These are phyloP conservation scores for Cervus canadensis DNA, from an alignment of 2,113 vertebrate genomes.

Conservation along the genomic window DNA sequence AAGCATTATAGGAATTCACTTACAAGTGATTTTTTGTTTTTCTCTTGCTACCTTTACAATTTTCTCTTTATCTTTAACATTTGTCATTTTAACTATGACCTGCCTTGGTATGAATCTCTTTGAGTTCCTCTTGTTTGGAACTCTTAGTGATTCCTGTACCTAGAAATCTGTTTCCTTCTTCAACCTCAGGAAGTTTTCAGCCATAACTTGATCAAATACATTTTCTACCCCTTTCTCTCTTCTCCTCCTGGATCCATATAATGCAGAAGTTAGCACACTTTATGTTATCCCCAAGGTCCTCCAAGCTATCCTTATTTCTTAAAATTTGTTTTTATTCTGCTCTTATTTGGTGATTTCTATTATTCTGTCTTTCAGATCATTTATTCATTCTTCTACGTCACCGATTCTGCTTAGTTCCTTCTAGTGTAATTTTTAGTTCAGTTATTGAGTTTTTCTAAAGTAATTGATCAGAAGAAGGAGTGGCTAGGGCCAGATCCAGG, in stretches of 20 bases:
- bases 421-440: not conserved
- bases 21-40: not conserved
- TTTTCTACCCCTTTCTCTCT: not conserved
- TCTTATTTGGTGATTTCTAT: not conserved
- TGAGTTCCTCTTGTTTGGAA: not conserved
- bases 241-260: not conserved
- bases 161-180: not conserved
- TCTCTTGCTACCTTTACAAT: not conserved
- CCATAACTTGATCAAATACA: not conserved
- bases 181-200: not conserved
- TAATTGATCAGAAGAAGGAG: not conserved
- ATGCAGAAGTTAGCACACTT: not conserved
- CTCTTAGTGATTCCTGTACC: not conserved
- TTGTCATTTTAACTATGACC: not conserved
- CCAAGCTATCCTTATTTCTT: not conserved
- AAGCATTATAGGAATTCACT: not conserved
- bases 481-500: not conserved
- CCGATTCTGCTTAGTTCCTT: not conserved
- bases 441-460: not conserved
- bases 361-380: not conserved
- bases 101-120: not conserved
- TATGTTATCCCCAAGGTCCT: not conserved
- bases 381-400: not conserved
- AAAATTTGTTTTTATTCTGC: not conserved
- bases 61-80: not conserved